Evolutionary conservation across 2,113 vertebrate genomes (phyloP), one percentile per base, ranked within the genome.

Genomic region (Synchiropus splendidus): DNA sequence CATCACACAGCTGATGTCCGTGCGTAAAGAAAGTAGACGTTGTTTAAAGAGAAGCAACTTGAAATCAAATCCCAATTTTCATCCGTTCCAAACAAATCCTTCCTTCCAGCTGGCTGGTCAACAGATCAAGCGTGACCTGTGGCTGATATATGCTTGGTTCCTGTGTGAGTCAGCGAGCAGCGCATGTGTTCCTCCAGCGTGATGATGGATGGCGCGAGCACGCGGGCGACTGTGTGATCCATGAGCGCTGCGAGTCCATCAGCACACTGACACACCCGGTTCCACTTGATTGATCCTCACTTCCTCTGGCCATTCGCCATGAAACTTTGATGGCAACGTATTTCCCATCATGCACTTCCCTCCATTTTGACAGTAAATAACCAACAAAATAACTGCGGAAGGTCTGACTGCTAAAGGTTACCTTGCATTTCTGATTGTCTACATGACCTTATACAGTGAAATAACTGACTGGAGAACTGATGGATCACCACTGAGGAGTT

Each of bases 131-230:
- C 44, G 18, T 39, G 12, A 8, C 21, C 13, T 1, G 5, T 6
- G 15, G 51, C 16, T 13, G 27, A 33, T 16, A 10, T 30, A 16
- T 27, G 21, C 15, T 13, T 10, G 21, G 21, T 16, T 6, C 38
- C 12, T 18, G 16, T 36, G 16, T 45, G 41, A 17, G 39, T 64
- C 6, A 52, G 18, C 49, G 48, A n/a, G 54, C 9, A 36, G 27
- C 38, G 34, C 36, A 36, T 47, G 14, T 55, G 42, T 52, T 52
- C n/a, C 53, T 56, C 18, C 60, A 56, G 47, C 27, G 34, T 36
- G 47, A 60, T 70, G 71, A 74, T 54, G 48, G 62, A 67, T 62
- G 54, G 41, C 33, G 39, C 62, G 64, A 60, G 57, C 62, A 44
- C 47, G 42, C 30, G 42, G 44, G 58, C 56, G 51, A 44, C 59